Conservation (phyloP, 2,797 vertebrate species). For the Dallia pectoralis region DNA sequence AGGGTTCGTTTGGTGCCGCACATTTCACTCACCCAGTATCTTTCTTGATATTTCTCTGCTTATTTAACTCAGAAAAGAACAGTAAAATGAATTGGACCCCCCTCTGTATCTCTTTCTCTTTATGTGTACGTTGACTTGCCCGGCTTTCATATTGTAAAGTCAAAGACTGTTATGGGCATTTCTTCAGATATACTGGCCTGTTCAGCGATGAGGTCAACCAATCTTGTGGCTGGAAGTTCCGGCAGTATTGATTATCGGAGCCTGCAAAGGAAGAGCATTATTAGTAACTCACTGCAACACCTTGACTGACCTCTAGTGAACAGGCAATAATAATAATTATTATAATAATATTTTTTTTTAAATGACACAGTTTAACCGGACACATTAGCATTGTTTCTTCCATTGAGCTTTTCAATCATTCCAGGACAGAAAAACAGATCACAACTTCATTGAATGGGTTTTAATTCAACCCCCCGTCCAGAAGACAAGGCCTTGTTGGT, state of each 20-base stretch:
- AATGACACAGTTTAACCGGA: too few relatives aligned
- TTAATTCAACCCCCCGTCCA: slow-evolving; percentile 45
- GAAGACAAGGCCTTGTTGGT: slow-evolving; percentile 30
- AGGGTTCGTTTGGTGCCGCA: too few relatives aligned
- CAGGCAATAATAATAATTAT: too few relatives aligned
- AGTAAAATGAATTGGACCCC: too few relatives aligned
- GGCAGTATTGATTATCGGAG: neutral
- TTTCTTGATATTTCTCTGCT: too few relatives aligned
- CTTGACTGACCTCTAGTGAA: slow-evolving; percentile 1
- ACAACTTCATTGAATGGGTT: slow-evolving; percentile 45
- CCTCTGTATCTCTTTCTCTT: neutral
- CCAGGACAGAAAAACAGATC: slow-evolving; percentile 58
- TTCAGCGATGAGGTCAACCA: slow-evolving; percentile 57
- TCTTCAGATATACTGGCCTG: slow-evolving; percentile 39
- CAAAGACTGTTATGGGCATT: slow-evolving; percentile 30
- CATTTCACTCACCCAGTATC: too few relatives aligned
- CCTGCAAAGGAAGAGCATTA: slow-evolving; percentile 1
- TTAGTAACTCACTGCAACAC: neutral
- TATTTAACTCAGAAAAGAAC: too few relatives aligned
- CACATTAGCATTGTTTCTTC: slow-evolving; percentile 49
- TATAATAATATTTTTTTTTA: too few relatives aligned
- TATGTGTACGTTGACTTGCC: neutral
- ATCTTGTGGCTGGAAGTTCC: neutral
- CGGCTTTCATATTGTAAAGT: slow-evolving; percentile 16
- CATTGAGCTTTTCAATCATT: slow-evolving; percentile 38